Conservation (phyloP, 2,888 invertebrate species). For the Diarsia rubi region DNA sequence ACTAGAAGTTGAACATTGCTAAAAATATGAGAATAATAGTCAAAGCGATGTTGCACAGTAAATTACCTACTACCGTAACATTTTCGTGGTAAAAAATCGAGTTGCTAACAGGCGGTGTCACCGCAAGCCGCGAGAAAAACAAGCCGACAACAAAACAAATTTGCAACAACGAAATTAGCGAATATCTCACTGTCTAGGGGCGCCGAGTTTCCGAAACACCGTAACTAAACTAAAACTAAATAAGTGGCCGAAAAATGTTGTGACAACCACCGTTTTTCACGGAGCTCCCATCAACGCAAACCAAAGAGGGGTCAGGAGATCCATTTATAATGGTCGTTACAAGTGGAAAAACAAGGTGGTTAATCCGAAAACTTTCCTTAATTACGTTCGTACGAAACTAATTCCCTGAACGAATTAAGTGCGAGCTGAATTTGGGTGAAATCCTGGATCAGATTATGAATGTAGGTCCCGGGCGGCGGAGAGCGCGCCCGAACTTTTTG, state of each 20-base stretch:
- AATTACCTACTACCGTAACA: background rate
- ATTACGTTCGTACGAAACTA: slow-evolving; percentile 87
- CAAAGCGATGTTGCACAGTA: background rate
- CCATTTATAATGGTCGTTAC: slow-evolving; percentile 73
- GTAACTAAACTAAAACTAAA: slow-evolving; percentile 86
- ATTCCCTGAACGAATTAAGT: slow-evolving; percentile 88
- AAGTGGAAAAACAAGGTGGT: slow-evolving; percentile 86
- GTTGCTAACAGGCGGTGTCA: slow-evolving; percentile 59
- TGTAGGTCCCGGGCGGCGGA: slow-evolving; percentile 65
- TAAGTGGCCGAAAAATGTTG: slow-evolving; percentile 87
- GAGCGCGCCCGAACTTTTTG: slow-evolving; percentile 46
- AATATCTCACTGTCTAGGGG: slow-evolving; percentile 88
- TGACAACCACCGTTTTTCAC: slow-evolving; percentile 72
- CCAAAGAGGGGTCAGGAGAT: slow-evolving; percentile 65
- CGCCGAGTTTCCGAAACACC: slow-evolving; percentile 82
- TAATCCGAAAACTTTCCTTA: slow-evolving; percentile 90
- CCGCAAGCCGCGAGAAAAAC: slow-evolving; percentile 47
- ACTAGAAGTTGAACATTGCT: background rate
- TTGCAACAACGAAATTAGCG: slow-evolving; percentile 88
- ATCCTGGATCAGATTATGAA: slow-evolving; percentile 82
- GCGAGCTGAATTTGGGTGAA: slow-evolving; percentile 82
- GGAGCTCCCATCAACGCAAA: slow-evolving; percentile 65
- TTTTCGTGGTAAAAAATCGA: slow-evolving; percentile 30
- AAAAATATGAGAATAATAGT: background rate
- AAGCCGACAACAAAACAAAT: slow-evolving; percentile 83